Conservation (phyloP, 2,113 vertebrate genomes). For the Ifrita kowaldi region DNA sequence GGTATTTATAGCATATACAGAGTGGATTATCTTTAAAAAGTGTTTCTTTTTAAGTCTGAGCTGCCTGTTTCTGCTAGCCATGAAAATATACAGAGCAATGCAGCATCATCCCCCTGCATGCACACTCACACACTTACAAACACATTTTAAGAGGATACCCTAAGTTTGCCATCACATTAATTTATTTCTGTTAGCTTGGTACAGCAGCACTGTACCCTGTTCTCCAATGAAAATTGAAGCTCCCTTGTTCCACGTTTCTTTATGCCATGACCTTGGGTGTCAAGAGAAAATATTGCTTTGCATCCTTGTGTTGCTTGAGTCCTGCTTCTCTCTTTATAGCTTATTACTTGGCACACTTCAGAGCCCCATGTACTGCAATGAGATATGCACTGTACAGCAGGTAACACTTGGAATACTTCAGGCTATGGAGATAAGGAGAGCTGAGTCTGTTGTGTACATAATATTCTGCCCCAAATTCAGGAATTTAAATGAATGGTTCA, state of each 20-base stretch:
- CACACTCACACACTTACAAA: not conserved
- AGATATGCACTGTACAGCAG: constrained; percentile 30
- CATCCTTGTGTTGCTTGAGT: constrained; percentile 55
- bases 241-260: constrained; percentile 44
- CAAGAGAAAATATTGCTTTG: constrained; percentile 73
- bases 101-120: not conserved
- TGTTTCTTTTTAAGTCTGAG: not conserved
- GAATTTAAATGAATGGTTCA: not conserved
- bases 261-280: constrained; percentile 68
- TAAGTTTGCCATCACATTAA: constrained; percentile 44
- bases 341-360: constrained; percentile 60
- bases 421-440: constrained; percentile 28
- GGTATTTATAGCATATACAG: constrained; percentile 27
- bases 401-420: not conserved
- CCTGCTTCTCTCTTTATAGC: constrained; percentile 62
- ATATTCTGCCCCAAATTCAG: constrained; percentile 16
- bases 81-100: not conserved
- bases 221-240: constrained; percentile 66
- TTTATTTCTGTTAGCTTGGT: constrained; percentile 65
- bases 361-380: not conserved
- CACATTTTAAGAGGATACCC: constrained; percentile 47
- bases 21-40: constrained; percentile 12
- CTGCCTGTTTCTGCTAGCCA: not conserved
- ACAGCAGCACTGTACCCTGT: constrained; percentile 4
- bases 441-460: not conserved